phyloP scores from a whole-genome alignment of 2,888 invertebrate genomes.

The Ochropleura leucogaster region DNA sequence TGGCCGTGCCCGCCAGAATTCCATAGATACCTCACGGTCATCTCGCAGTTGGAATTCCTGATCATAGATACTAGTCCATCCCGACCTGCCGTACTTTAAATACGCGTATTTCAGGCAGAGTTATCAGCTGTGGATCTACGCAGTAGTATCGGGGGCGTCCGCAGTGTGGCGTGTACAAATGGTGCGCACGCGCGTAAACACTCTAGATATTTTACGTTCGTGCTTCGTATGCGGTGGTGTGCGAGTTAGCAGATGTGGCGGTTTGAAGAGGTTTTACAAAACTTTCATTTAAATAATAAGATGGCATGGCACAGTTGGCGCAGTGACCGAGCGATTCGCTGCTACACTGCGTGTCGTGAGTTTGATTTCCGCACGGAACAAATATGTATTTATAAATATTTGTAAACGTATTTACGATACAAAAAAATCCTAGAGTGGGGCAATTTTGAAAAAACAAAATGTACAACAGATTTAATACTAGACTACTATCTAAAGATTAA shows the following conservation, averaged over 20 bases:
- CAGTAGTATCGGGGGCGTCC: conserved; percentile 62
- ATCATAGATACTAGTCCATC: conserved; percentile 1
- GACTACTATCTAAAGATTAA: background rate
- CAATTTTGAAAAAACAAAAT: too few species aligned
- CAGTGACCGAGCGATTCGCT: too few species aligned
- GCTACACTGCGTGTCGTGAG: too few species aligned
- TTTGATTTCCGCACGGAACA: too few species aligned
- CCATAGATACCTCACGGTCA: background rate
- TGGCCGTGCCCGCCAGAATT: background rate
- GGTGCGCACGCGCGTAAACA: conserved; percentile 73
- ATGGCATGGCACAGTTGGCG: too few species aligned
- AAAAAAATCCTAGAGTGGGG: too few species aligned
- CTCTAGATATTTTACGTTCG: conserved; percentile 73
- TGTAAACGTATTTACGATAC: too few species aligned
- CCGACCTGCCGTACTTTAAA: conserved; percentile 23
- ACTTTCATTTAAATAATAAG: background rate
- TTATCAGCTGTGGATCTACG: conserved; percentile 62
- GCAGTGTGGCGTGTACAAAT: conserved; percentile 71
- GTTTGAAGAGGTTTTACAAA: background rate
- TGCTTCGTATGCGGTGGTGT: conserved; percentile 60
- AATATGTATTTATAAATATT: too few species aligned
- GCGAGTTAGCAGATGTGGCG: conserved; percentile 40
- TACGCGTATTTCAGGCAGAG: conserved; percentile 24
- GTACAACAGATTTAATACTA: background rate
- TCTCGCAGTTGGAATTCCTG: background rate